Percentiles rank a stretch among this genome's conserved stretches.
phyloP scores from a whole-genome alignment of 1,140 invertebrate species.

The Hestina assimilis region DNA sequence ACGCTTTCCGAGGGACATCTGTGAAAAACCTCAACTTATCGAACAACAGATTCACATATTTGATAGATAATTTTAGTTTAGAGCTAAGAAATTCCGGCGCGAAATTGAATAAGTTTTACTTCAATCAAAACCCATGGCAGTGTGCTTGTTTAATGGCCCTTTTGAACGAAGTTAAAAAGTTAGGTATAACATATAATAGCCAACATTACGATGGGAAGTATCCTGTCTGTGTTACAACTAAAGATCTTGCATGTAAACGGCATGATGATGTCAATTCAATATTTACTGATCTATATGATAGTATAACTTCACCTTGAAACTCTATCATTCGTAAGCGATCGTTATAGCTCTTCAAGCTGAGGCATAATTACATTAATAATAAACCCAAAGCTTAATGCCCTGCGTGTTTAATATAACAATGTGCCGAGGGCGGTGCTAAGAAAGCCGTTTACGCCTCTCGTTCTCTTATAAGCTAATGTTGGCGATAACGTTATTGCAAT shows the following conservation, averaged over 20 bases:
- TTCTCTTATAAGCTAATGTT: too few relatives aligned
- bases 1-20: constrained; percentile 45
- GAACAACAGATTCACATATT: constrained; percentile 55
- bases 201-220: constrained; percentile 44
- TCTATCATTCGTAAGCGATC: too few relatives aligned
- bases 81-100: constrained; percentile 55
- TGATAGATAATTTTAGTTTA: constrained; percentile 58
- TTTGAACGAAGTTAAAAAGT: constrained; percentile 49
- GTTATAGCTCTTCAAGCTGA: too few relatives aligned
- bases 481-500: too few relatives aligned
- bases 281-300: constrained; percentile 40
- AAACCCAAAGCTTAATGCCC: too few relatives aligned
- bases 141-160: constrained; percentile 55
- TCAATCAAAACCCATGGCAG: constrained; percentile 69
- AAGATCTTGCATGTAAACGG: constrained; percentile 44
- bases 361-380: too few relatives aligned
- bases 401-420: too few relatives aligned
- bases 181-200: constrained; percentile 45
- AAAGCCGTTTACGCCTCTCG: too few relatives aligned
- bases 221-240: constrained; percentile 46
- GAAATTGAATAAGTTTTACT: constrained; percentile 49
- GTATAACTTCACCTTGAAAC: background rate
- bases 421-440: too few relatives aligned
- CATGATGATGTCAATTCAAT: constrained; percentile 40
- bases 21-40: constrained; percentile 55